Base-by-base conservation (phyloP, 2,113 vertebrate genomes). In the Pogonocichla stellata region DNA sequence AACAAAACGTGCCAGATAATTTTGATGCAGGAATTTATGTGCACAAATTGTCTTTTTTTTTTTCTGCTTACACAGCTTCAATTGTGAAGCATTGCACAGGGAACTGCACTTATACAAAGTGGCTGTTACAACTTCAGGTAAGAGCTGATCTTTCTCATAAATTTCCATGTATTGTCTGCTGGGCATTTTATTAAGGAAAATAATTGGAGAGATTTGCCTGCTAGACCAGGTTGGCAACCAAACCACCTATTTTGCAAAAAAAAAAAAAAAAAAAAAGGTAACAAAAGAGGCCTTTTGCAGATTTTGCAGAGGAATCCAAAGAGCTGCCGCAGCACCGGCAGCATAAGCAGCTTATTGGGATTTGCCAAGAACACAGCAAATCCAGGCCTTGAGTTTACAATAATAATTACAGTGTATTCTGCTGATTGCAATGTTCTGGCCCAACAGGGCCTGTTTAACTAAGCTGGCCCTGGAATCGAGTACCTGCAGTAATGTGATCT, bases 281-380 rank as follows among this genome's bases (percentile, higher is more conserved):
- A 80, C 72, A 87, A 66, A 96, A 67, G 74, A 73, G 24, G 42
- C 65, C 58, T 89, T 67, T 71, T 74, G 50, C 26, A n/a, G 8
- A 3, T 90, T 90, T 87, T 95, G 80, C 58, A 77, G 85, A 64
- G 93, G 80, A 88, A 88, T 81, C 66, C 70, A 81, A 79, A 29
- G 80, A 90, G 79, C 88, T 53, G 70, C 92, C 22, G 40, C 4
- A 12, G 43, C 57, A 40, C 66, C 57, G 7, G 8, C 34, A 42
- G 43, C 2, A 0, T 47, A 65, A 94, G 87, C 60, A 38, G 86
- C 53, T 92, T 75, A 11, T 47, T 80, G 54, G 66, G 82, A 64
- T 88, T 93, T 97, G 93, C 93, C 90, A 93, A 92, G 86, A 92
- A 31, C 92, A 79, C 43, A n/a, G 70, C 60, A 88, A 86, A 95